phyloP scores from a whole-genome alignment of 2,888 invertebrate species.

The Aleiodes leptofemur region DNA sequence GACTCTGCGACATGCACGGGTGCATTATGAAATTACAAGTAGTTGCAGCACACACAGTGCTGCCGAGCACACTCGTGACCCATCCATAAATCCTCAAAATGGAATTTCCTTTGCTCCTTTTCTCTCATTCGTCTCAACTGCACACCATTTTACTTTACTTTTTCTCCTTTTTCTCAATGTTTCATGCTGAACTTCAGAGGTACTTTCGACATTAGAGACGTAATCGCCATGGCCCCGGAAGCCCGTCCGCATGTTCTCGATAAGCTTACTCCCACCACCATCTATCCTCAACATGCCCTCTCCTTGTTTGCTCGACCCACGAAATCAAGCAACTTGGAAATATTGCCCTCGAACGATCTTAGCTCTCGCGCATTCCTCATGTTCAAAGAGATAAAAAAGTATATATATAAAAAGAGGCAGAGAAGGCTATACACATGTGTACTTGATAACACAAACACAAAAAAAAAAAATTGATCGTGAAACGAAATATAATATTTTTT shows the following conservation, averaged over 20 bases:
- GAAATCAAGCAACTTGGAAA: slow-evolving; percentile 24
- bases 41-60: slow-evolving; percentile 21
- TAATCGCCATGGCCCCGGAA: slow-evolving; percentile 63
- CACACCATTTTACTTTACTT: slow-evolving; percentile 14
- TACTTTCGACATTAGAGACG: slow-evolving; percentile 49
- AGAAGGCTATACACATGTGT: background rate
- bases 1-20: slow-evolving; percentile 35
- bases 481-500: slow-evolving; percentile 18
- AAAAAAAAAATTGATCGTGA: background rate
- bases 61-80: slow-evolving; percentile 53
- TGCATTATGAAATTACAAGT: slow-evolving; percentile 46
- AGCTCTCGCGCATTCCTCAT: too few species aligned
- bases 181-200: slow-evolving; percentile 34
- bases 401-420: too few species aligned
- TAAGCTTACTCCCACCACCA: slow-evolving; percentile 49
- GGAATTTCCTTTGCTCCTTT: slow-evolving; percentile 55
- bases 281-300: slow-evolving; percentile 13
- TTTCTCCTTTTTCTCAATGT: slow-evolving; percentile 26
- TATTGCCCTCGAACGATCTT: background rate
- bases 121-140: slow-evolving; percentile 29
- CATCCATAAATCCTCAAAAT: slow-evolving; percentile 66
- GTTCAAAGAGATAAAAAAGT: too few species aligned
- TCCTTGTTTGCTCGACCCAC: background rate
- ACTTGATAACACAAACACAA: slow-evolving; percentile 12
- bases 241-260: slow-evolving; percentile 57